Evolutionary conservation across 2,888 invertebrate species (phyloP), one percentile per base, ranked within the genome.

Genomic region (Sinelater perroti): DNA sequence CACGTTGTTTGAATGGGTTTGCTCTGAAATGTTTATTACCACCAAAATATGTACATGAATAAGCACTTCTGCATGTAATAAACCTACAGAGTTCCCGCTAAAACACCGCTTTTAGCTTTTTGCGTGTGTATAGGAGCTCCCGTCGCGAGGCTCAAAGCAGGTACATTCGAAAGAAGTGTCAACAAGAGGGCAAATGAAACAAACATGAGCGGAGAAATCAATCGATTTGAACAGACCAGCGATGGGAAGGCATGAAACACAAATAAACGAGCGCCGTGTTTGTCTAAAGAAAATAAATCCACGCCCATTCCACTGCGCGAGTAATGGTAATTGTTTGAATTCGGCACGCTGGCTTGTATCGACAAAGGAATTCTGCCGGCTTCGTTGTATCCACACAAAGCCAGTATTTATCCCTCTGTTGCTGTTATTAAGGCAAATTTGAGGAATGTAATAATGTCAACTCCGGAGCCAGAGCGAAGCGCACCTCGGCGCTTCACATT

Each of bases 271-370:
- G 35, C 35, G 18, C 35, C 18, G 35, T 35, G 18, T 35, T 35
- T 35, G 35, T 14, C 35, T 35, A 16, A 35, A 35, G 35, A 35
- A 35, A 35, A 35, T 35, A 35, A 35, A 35, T 35, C 35, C 35
- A 35, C 16, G 35, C 35, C 17, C 16, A 35, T 35, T 17, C 35
- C 35, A 35, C 35, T 14, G 18, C 4, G n/a, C 35, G 16, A 17
- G 18, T 35, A 35, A 35, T 35, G 35, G 35, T 35, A 35, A 35
- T 35, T 35, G 17, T 35, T 35, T 35, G 35, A 11, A 35, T 35
- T 35, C 35, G n/a, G 17, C 16, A 35, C 18, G 35, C 16, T 35
- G 7, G 35, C 16, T 16, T 16, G 17, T 35, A 35, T 35, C 35
- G 35, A 35, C 35, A 35, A 35, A 13, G 35, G 35, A 35, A 35